phyloP scores from a whole-genome alignment of 23 tunicate genomes.

The Corella eumyota region DNA sequence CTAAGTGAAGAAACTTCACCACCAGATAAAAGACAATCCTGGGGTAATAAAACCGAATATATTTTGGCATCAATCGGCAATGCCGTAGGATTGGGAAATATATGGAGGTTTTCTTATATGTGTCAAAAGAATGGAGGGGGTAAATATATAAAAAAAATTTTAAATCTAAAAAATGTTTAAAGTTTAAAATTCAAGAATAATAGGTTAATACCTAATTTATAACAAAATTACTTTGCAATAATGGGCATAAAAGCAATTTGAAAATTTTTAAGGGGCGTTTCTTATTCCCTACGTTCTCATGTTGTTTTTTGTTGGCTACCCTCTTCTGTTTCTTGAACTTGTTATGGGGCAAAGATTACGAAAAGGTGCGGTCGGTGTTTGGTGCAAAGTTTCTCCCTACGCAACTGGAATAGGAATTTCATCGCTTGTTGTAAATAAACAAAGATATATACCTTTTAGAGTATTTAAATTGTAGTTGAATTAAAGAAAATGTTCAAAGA shows the following conservation, averaged over 20 bases:
- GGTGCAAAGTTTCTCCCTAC: constrained; percentile 66
- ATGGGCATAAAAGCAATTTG: no score
- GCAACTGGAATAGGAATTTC: constrained; percentile 83
- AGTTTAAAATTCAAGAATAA: no score
- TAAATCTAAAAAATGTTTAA: no score
- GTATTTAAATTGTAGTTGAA: no score
- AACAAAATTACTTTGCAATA: no score
- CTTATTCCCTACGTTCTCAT: constrained; percentile 73
- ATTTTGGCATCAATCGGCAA: constrained; percentile 71
- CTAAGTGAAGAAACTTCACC: constrained; percentile 11
- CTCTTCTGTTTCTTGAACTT: constrained; percentile 65
- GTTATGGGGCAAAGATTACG: constrained; percentile 69
- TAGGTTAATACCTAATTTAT: no score
- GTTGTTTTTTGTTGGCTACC: constrained; percentile 69
- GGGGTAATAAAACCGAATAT: constrained; percentile 84
- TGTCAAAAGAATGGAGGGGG: constrained; percentile 89
- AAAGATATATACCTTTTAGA: neutral
- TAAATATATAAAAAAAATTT: no score
- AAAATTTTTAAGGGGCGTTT: constrained; percentile 84
- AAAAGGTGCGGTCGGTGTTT: constrained; percentile 80
- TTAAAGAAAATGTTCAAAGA: no score
- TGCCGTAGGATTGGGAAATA: constrained; percentile 86
- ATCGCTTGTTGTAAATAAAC: constrained; percentile 65
- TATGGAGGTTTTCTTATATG: constrained; percentile 80
- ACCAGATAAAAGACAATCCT: constrained; percentile 23